A percentile compares a stretch with the other conserved stretches of the same genome.
These are phyloP conservation scores for Elysia crispata DNA, from an alignment of 2,888 invertebrate species.

Conservation along the genomic window DNA sequence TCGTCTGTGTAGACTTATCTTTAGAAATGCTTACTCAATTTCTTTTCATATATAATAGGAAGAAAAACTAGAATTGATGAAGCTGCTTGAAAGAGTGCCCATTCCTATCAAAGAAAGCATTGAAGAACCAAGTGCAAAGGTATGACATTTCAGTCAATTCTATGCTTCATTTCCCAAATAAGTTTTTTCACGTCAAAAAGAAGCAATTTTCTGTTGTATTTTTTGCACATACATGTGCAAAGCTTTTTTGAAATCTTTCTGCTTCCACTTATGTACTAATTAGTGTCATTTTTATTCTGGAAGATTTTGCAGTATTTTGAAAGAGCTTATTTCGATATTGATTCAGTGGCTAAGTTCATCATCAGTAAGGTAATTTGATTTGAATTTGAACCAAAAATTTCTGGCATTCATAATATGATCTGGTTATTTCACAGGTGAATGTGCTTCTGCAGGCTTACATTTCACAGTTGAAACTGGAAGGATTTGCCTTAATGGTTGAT, in stretches of 20 bases:
- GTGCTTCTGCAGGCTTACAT: conserved; percentile 98
- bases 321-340: not conserved
- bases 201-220: not conserved
- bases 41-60: conserved; percentile 80
- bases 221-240: not conserved
- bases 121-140: conserved; percentile 97
- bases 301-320: not conserved
- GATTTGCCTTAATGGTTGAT: conserved; percentile 98
- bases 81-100: conserved; percentile 96
- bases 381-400: too few species aligned
- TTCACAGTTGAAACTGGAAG: conserved; percentile 97
- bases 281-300: not conserved
- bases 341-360: too few species aligned
- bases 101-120: conserved; percentile 99
- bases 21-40: not conserved
- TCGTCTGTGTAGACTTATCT: not conserved
- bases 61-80: conserved; percentile 96
- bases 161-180: not conserved
- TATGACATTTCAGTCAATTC: conserved; percentile 42
- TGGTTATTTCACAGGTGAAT: conserved; percentile 81
- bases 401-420: too few species aligned
- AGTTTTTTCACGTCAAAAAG: not conserved
- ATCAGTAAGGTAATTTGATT: too few species aligned
- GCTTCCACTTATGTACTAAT: too few species aligned
- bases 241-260: too few species aligned